A percentile compares a stretch with the other conserved stretches of the same genome.
Conservation (phyloP, 2,113 vertebrate species). For the Tachysurus vachellii region DNA sequence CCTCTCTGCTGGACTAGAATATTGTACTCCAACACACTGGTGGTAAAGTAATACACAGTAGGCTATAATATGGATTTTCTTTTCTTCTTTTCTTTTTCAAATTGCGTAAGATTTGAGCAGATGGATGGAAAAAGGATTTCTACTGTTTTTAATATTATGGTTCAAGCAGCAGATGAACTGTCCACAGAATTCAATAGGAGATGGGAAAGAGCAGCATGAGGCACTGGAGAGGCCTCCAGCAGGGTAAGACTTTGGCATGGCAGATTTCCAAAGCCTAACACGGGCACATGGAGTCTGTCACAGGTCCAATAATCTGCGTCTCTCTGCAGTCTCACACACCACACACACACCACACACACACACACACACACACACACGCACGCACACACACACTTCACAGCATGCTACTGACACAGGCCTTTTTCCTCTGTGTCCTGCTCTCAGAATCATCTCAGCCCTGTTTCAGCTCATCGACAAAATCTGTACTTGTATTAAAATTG, state of each 20-base stretch:
- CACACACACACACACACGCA: slow-evolving; percentile 1
- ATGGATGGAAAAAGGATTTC: not conserved
- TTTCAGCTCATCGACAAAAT: not conserved
- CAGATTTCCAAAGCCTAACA: slow-evolving; percentile 21
- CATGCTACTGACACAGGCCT: not conserved
- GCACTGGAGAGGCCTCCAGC: slow-evolving; percentile 12
- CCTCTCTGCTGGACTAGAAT: not conserved
- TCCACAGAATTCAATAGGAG: not conserved
- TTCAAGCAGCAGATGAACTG: not conserved
- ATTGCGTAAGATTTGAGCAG: not conserved
- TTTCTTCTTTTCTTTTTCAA: not conserved
- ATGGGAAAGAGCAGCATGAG: slow-evolving; percentile 20
- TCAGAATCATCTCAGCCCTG: not conserved
- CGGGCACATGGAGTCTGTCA: slow-evolving; percentile 12
- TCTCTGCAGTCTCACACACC: slow-evolving; percentile 18
- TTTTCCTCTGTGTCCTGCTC: not conserved
- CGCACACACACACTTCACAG: not conserved
- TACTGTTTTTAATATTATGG: not conserved
- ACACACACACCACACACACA: not conserved
- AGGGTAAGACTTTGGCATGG: slow-evolving; percentile 23
- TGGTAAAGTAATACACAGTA: not conserved
- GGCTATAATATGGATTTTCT: not conserved
- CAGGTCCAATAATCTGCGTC: slow-evolving; percentile 13
- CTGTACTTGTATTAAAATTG: not conserved
- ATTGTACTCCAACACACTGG: not conserved